These are phyloP conservation scores for Fregata magnificens DNA, from an alignment of 2,113 vertebrate genomes.

Conservation along the genomic window DNA sequence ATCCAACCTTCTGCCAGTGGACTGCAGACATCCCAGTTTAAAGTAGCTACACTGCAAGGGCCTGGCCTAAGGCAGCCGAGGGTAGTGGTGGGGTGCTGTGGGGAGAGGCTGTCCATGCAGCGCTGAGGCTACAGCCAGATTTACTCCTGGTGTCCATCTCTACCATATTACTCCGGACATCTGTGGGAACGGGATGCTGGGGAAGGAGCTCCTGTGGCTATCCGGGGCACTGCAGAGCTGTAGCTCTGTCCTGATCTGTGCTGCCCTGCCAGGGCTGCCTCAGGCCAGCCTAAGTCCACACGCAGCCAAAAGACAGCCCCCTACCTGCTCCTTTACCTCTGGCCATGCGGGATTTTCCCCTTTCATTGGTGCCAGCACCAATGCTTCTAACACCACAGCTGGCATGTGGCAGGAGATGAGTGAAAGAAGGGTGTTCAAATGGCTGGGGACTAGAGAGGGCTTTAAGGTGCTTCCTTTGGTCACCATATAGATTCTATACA, in stretches of 20 bases:
- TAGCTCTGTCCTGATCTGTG: neutral
- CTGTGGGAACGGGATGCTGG: accelerated
- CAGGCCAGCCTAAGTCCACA: neutral
- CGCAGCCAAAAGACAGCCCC: neutral
- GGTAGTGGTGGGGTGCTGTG: neutral
- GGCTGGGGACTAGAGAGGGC: no score
- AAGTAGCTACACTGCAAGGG: neutral
- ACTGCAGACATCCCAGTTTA: neutral
- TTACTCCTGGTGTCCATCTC: neutral
- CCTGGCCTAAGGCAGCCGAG: neutral
- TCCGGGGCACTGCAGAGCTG: neutral
- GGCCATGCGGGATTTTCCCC: neutral
- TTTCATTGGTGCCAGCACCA: neutral
- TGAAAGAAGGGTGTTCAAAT: neutral
- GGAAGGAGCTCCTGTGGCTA: neutral
- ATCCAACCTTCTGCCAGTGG: neutral
- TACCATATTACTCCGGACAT: neutral
- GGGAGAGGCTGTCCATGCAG: neutral
- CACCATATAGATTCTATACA: neutral
- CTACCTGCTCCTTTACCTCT: neutral
- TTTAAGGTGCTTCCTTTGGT: neutral
- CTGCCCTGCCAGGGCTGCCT: neutral
- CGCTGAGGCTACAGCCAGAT: neutral
- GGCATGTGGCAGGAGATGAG: neutral
- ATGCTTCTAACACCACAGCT: neutral